Conservation (phyloP, 1,140 invertebrate genomes). For the Trinorchestia longiramus region DNA sequence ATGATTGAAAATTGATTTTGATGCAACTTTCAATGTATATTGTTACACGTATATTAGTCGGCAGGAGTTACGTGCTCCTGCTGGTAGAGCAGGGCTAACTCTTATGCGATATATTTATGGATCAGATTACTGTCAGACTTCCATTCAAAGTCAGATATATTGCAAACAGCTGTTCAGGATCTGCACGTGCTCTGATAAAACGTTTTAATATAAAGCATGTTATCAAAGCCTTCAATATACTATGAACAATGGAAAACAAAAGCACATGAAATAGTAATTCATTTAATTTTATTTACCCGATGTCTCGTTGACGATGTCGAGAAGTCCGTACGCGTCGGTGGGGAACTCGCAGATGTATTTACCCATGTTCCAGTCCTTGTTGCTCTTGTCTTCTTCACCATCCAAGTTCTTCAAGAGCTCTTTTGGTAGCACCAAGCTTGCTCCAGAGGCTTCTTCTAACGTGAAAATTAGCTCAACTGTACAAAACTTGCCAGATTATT, state of each 20-base stretch:
- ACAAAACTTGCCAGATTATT: not conserved
- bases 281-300: slow-evolving; percentile 36
- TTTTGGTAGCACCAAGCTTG: not conserved
- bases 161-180: not conserved
- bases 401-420: slow-evolving; percentile 19
- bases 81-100: no score
- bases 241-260: not conserved
- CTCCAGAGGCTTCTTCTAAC: not conserved
- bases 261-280: not conserved
- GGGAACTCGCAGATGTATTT: slow-evolving; percentile 53
- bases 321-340: slow-evolving; percentile 60
- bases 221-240: not conserved
- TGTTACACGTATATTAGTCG: no score
- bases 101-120: no score
- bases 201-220: not conserved
- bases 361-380: slow-evolving; percentile 37
- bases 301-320: slow-evolving; percentile 62
- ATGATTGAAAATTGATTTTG: no score
- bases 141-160: not conserved
- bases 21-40: no score
- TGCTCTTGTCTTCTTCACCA: slow-evolving; percentile 21
- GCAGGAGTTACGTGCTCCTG: no score
- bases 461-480: not conserved
- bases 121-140: no score
- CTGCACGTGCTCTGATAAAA: not conserved